Evolutionary conservation across 2,888 invertebrate genomes (phyloP), one percentile per base, ranked within the genome.

Genomic region (Andrena camellia): DNA sequence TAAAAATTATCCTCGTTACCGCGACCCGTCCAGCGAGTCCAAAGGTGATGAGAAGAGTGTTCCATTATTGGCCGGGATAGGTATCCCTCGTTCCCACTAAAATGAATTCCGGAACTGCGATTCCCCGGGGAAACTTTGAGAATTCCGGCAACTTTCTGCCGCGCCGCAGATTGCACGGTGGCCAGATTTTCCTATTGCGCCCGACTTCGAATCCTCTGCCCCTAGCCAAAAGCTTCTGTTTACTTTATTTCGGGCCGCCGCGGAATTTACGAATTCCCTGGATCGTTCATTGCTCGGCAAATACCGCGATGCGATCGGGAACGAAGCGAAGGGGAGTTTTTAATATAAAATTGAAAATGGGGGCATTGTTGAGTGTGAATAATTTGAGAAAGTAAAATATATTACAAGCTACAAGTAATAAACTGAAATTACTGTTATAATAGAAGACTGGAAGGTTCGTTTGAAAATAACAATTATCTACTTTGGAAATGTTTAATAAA

Each of bases 1-100:
- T 88, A 88, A 89, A 86, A 89, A 89, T 90, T 78, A 83, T 33
- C 80, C 74, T 77, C 83, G 78, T 78, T 75, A 72, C 78, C 69
- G 62, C 60, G 64, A 54, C 69, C 73, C 33, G 67, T 52, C 20
- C 70, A 33, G 54, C 23, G 23, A 54, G 6, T 26, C 63, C 29
- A 52, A 29, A 72, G 78, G 73, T 74, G 82, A 78, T 66, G 62
- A 77, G 78, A 79, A 42, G 54, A 79, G 50, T 74, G 74, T 69
- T 57, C 59, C 66, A 54, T 57, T 57, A 57, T 69, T 67, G 68
- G 29, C 52, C 69, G 60, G 17, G 63, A n/a, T 64, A 31, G 26
- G 52, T 62, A 72, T 71, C 23, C 60, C 26, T 31, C 31, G 52
- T 26, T 81, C 74, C 33, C 26, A 29, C 62, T 31, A 68, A 84